Base-by-base conservation (phyloP, 2,888 invertebrate genomes). In the Kuschelorhynchus macadamiae region DNA sequence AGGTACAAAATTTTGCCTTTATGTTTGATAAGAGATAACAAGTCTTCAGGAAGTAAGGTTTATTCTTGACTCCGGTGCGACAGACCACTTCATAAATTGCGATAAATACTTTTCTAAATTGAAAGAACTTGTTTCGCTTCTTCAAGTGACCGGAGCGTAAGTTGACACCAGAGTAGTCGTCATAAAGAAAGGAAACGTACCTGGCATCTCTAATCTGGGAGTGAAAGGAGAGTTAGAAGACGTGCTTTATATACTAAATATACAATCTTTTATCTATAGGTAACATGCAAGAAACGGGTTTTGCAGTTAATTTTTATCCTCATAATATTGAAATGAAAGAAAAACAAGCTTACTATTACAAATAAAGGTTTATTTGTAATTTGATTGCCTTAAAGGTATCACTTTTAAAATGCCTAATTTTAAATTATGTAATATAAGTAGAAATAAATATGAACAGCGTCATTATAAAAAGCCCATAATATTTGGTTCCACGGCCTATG, bases 201-300 rank as follows among this genome's bases (percentile, higher is more conserved):
- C 73, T 17, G 74, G 80, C 2, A 71, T 63, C 8, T 79, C 72
- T 50, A 72, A 78, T 44, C 60, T 70, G 25, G 76, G 75, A 16
- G 20, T 72, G 0, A n/a, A 57, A 41, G 75, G 71, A 30, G 20
- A 50, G 5, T 50, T 76, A 7, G 62, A 75, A 39, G 50, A 75
- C 41, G 74, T 78, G 1, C 72, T 81, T 2, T 81, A 72, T 63
- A 76, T 76, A 53, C 53, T 72, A 12, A 79, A 81, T 18, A 36
- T 73, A 79, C 67, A 79, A 80, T 60, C 60, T 79, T 16, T 53
- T 63, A 9, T 60, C 42, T 17, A 42, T 56, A 9, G 2, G 33
- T 11, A 1, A n/a, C 2, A 32, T 52, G 17, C 52, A 52, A 17
- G 12, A 52, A 16, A 4, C 2, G 8, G 52, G 52, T 5, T 32